Conservation (phyloP, 1,140 invertebrate genomes). For the Anoplophora glabripennis region DNA sequence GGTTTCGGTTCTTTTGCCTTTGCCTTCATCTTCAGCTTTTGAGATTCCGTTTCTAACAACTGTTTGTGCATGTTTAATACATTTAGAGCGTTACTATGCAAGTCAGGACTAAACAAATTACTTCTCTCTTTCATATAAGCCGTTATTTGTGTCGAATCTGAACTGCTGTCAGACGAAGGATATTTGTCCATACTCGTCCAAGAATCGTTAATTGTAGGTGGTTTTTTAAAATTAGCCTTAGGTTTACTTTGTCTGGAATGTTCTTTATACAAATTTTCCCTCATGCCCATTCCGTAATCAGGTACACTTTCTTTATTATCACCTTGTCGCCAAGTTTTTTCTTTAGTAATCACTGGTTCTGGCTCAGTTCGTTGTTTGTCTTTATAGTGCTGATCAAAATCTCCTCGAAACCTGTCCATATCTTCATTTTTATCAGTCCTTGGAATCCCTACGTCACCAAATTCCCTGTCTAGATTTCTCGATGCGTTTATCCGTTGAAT, state of each 20-base stretch:
- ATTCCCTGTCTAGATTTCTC: slow-evolving; percentile 34
- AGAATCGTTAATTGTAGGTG: not conserved
- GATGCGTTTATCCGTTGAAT: slow-evolving; percentile 44
- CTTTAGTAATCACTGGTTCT: not conserved
- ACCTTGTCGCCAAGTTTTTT: slow-evolving; percentile 42
- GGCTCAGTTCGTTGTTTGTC: not conserved
- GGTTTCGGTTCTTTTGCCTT: slow-evolving; percentile 11
- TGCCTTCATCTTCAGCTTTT: not conserved
- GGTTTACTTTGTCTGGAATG: slow-evolving; percentile 8
- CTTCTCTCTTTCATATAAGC: slow-evolving; percentile 23
- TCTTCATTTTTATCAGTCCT: not conserved
- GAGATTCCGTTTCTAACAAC: slow-evolving; percentile 1
- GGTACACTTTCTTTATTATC: slow-evolving; percentile 45
- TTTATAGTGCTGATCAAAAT: too few species aligned
- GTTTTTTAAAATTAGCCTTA: not conserved
- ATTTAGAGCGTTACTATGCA: slow-evolving; percentile 27
- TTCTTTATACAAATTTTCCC: slow-evolving; percentile 13
- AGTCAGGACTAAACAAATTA: slow-evolving; percentile 21
- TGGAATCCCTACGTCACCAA: slow-evolving; percentile 6
- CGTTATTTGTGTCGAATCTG: slow-evolving; percentile 39
- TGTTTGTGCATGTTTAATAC: slow-evolving; percentile 30
- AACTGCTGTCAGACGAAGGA: slow-evolving; percentile 29
- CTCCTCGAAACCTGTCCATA: too few species aligned
- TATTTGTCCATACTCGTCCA: slow-evolving; percentile 24
- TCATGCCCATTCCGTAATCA: slow-evolving; percentile 37